Evolutionary conservation across 2,113 vertebrate genomes (phyloP).

Genomic region (Terrapene triunguis): DNA sequence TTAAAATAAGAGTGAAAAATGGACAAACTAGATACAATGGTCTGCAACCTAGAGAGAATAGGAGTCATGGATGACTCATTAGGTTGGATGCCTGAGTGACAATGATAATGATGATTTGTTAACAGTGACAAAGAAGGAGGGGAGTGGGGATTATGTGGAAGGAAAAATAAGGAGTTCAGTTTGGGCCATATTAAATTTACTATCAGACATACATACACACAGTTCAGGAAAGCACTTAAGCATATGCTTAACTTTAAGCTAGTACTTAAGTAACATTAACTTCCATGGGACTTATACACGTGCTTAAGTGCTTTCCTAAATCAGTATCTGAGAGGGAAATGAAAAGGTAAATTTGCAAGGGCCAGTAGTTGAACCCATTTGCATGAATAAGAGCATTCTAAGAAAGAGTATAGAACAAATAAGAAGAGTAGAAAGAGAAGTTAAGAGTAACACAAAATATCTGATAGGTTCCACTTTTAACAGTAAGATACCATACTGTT

Average conservation of each 20-base stretch:
- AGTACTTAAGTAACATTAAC: neutral
- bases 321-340: neutral
- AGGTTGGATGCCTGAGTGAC: neutral
- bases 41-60: neutral
- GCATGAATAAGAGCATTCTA: neutral
- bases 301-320: conserved; percentile 32
- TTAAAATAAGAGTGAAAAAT: neutral
- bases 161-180: neutral
- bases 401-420: neutral
- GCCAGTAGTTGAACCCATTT: conserved; percentile 10
- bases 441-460: neutral
- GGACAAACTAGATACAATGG: neutral
- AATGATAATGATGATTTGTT: neutral
- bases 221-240: neutral
- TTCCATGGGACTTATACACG: neutral
- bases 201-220: neutral
- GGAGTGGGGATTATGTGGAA: neutral
- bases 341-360: conserved; percentile 1
- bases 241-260: neutral
- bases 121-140: neutral
- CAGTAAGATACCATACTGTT: neutral
- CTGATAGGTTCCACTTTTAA: neutral
- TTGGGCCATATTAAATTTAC: neutral
- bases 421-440: neutral
- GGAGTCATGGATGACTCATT: neutral